Evolutionary conservation across 2,888 invertebrate species (phyloP).

Genomic region (Lasioglossum figueresi): DNA sequence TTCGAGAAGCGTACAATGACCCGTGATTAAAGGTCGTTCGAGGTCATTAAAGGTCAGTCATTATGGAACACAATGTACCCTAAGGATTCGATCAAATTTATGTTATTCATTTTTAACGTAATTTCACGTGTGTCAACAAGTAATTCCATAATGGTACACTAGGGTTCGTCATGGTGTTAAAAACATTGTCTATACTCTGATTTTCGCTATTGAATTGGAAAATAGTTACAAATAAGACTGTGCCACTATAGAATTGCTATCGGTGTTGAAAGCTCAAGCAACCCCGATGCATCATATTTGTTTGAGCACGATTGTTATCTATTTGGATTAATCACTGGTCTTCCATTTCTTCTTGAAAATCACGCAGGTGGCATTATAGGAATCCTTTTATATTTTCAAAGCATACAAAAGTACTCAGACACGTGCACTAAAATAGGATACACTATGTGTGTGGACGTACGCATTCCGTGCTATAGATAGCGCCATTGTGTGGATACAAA

Average conservation of each 20-base stretch:
- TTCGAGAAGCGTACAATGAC: not conserved
- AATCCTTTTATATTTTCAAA: not conserved
- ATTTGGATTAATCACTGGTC: not conserved
- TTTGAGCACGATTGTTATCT: not conserved
- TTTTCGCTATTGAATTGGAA: not conserved
- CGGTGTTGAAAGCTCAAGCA: not conserved
- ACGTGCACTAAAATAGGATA: slow-evolving; percentile 23
- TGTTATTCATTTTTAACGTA: not conserved
- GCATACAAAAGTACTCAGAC: not conserved
- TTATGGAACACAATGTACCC: not conserved
- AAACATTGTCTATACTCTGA: not conserved
- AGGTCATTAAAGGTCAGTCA: not conserved
- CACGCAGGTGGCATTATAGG: not conserved
- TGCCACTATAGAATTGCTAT: not conserved
- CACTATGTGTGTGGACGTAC: slow-evolving; percentile 38
- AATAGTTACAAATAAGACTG: not conserved
- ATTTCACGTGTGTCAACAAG: not conserved
- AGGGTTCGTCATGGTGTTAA: not conserved
- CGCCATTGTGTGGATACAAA: slow-evolving; percentile 11
- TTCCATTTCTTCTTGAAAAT: not conserved
- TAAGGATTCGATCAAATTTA: not conserved
- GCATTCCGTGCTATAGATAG: slow-evolving; percentile 12
- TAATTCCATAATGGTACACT: not conserved
- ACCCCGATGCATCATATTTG: not conserved
- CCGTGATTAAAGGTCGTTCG: not conserved